Evolutionary conservation across 1,140 invertebrate species (phyloP), one percentile per base, ranked within the genome.

Genomic region (Odontomachus brunneus): DNA sequence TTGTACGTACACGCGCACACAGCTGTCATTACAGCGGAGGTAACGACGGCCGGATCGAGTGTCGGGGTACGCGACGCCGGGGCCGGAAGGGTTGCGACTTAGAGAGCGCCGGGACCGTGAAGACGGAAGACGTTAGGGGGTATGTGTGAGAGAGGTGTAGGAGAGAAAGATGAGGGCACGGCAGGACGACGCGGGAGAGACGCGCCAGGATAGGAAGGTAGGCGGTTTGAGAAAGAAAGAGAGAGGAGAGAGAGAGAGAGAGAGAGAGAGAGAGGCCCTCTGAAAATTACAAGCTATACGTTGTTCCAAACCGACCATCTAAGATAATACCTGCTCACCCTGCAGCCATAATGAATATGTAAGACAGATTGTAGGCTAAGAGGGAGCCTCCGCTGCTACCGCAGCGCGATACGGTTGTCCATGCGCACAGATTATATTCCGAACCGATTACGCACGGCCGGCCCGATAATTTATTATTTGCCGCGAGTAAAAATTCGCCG

Each of bases 271-370:
- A 85, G 75, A 83, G 88, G 89, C 89, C 89, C 86, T 89, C 90
- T 94, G 92, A 93, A 94, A 94, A 94, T 94, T 94, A 94, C 93
- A 94, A 94, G 93, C 92, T 93, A 92, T 93, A 92, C 92, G 91
- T 90, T 92, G 91, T 91, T 92, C 85, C 91, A 93, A 93, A 94
- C 90, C 92, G 92, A 93, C 93, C 91, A 94, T 94, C 93, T 93
- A 92, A 94, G 93, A 94, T 94, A 94, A 94, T 94, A 93, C 92
- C 91, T 88, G 91, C 90, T 94, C 92, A 91, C 92, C 93, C 93
- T 92, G 88, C 86, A 93, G 93, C 93, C 91, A 94, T 94, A 94
- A 94, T 94, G 94, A 94, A 94, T 94, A 94, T 94, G 94, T 94
- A 94, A 93, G 93, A 94, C 92, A 94, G 92, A 94, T 94, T 94